Base-by-base conservation (phyloP, 2,888 invertebrate genomes). In the Slavum lentiscoides region DNA sequence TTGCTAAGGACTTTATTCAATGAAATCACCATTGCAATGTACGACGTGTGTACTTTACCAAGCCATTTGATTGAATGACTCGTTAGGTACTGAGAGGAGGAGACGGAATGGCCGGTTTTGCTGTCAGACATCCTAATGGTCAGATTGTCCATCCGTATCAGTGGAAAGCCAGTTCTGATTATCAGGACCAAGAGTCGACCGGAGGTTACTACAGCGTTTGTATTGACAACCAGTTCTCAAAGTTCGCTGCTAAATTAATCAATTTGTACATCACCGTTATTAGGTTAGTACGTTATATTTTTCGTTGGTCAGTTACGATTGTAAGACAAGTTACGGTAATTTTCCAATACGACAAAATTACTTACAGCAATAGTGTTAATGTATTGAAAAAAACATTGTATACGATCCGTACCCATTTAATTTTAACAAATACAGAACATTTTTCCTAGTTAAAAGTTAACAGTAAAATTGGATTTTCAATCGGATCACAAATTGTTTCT, bases 101-200 rank as follows among this genome's bases (percentile, higher is more conserved):
- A 30, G 96, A 97, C 88, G 95, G 95, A 15, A 95, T 94, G 91
- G 95, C 96, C 82, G 96, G 96, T 2, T 95, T 96, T 86, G 94
- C 94, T 0, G 94, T 97, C 0, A 90, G 94, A 82, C 92, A 95
- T 87, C 96, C 96, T 0, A 90, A 91, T 77, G 94, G 95, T 0
- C 89, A 92, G 85, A 91, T 95, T 84, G 95, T 96, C 9, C 92
- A 94, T 85, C 96, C 96, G 0, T 96, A 96, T 85, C 93, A 94
- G 85, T 96, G 96, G 96, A 91, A 92, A 85, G 89, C 94, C n/a
- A 93, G 91, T 84, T 92, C 94, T 0, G 96, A 96, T 86, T 96
- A 95, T 84, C 95, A 96, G 77, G 96, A 96, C 85, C 92, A 92
- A 85, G 88, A 91, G 0, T 91, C 92, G 0, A 88, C 90, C 0